These are phyloP conservation scores for Caenorhabditis imperialis DNA, from an alignment of 2,888 invertebrate species.

Conservation along the genomic window DNA sequence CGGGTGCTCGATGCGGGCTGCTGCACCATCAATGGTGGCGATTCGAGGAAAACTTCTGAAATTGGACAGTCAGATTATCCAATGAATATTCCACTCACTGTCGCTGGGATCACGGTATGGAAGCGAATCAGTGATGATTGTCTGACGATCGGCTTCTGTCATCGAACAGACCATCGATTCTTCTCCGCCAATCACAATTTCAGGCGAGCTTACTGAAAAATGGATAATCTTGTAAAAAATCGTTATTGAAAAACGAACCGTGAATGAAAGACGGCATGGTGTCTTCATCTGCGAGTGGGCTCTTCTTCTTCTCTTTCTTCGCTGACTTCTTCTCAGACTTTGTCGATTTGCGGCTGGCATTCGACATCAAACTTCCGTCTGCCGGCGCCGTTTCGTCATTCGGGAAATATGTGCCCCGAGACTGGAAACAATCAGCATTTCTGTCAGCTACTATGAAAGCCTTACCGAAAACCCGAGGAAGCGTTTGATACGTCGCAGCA, in stretches of 20 bases:
- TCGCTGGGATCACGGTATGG: constrained; percentile 50
- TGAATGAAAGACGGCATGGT: constrained; percentile 25
- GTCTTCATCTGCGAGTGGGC: constrained; percentile 8
- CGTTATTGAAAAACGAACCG: constrained; percentile 2
- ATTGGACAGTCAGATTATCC: not conserved
- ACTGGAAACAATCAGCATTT: too few relatives aligned
- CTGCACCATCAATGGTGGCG: not conserved
- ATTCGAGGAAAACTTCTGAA: constrained; percentile 29
- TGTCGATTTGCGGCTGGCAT: constrained; percentile 29
- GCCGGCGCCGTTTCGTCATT: constrained; percentile 32
- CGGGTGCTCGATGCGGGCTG: constrained; percentile 20
- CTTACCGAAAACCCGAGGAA: constrained; percentile 39
- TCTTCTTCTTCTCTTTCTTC: constrained; percentile 48
- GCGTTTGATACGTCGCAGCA: constrained; percentile 37
- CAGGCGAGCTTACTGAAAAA: constrained; percentile 24
- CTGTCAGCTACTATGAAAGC: too few relatives aligned
- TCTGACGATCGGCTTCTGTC: constrained; percentile 32
- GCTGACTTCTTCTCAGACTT: constrained; percentile 35
- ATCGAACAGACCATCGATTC: constrained; percentile 6
- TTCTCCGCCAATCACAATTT: constrained; percentile 27
- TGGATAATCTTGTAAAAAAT: not conserved
- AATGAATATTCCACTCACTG: constrained; percentile 10
- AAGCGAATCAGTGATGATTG: constrained; percentile 44
- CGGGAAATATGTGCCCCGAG: constrained; percentile 38
- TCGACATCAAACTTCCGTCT: constrained; percentile 43